phyloP scores from a whole-genome alignment of 2,797 vertebrate species.

The Rhinatrema bivittatum region DNA sequence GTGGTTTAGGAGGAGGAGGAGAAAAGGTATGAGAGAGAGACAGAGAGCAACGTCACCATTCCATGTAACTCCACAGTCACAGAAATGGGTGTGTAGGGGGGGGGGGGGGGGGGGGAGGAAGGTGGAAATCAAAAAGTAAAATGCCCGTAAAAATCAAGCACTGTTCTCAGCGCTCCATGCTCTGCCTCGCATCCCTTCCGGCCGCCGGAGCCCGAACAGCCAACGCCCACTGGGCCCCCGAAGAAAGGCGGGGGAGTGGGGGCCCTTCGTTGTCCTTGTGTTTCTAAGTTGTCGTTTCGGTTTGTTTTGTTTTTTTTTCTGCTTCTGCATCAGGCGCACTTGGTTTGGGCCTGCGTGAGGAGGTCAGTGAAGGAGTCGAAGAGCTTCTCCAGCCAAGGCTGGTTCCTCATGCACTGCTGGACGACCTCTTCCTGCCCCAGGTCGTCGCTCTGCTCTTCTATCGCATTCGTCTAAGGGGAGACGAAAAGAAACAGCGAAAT shows the following conservation, averaged over 20 bases:
- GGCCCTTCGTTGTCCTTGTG: no score
- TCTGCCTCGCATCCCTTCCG: no score
- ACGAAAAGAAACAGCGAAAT: not conserved
- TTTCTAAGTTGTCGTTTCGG: constrained; percentile 1
- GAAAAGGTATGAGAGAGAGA: no score
- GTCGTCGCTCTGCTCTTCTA: constrained; percentile 84
- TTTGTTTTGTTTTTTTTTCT: not conserved
- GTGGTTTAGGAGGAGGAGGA: no score
- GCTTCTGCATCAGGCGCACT: constrained; percentile 42
- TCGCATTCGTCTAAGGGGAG: constrained; percentile 70
- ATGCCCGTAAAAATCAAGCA: no score
- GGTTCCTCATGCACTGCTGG: constrained; percentile 93
- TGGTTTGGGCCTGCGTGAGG: constrained; percentile 69
- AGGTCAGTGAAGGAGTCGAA: constrained; percentile 88
- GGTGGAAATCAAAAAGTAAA: no score
- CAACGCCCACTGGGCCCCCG: not conserved
- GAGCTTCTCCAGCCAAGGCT: constrained; percentile 86
- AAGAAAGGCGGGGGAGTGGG: constrained; percentile 64
- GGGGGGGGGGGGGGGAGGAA: no score
- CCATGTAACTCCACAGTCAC: no score
- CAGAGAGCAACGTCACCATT: no score
- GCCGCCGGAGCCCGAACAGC: no score
- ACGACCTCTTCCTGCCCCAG: constrained; percentile 91
- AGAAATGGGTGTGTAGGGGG: no score
- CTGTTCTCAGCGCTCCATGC: no score